Evolutionary conservation across 2,888 invertebrate genomes (phyloP).

Genomic region (Meta bourneti): DNA sequence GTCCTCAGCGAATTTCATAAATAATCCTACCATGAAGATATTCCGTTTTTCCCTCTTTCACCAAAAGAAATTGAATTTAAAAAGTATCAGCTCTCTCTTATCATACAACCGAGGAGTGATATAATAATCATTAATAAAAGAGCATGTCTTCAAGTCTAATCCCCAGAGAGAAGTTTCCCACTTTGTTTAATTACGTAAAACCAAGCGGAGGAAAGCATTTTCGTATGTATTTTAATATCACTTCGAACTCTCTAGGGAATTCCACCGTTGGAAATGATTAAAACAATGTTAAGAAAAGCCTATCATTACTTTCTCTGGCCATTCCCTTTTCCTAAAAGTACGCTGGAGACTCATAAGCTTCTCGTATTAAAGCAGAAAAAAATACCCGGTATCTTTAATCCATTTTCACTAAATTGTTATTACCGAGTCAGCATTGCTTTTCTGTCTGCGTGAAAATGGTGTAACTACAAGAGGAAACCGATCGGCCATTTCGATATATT

Average conservation of each 20-base stretch:
- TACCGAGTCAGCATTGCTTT: constrained; percentile 10
- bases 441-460: not conserved
- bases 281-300: constrained; percentile 46
- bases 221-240: constrained; percentile 45
- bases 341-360: constrained; percentile 48
- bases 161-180: constrained; percentile 27
- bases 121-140: constrained; percentile 1
- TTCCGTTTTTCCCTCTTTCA: no score
- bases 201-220: not conserved
- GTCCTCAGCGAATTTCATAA: no score
- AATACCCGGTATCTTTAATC: constrained; percentile 38
- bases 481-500: no score
- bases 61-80: no score
- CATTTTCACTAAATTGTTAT: constrained; percentile 56
- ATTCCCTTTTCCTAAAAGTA: constrained; percentile 38
- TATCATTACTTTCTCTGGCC: constrained; percentile 47
- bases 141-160: constrained; percentile 15
- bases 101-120: not conserved
- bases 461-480: not conserved
- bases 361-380: constrained; percentile 39
- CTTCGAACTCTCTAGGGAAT: constrained; percentile 34
- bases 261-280: constrained; percentile 40
- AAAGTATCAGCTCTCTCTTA: not conserved
- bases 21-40: no score
- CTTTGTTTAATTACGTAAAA: constrained; percentile 55